Base-by-base conservation (phyloP, 2,888 invertebrate species). In the Hymenopus coronatus region DNA sequence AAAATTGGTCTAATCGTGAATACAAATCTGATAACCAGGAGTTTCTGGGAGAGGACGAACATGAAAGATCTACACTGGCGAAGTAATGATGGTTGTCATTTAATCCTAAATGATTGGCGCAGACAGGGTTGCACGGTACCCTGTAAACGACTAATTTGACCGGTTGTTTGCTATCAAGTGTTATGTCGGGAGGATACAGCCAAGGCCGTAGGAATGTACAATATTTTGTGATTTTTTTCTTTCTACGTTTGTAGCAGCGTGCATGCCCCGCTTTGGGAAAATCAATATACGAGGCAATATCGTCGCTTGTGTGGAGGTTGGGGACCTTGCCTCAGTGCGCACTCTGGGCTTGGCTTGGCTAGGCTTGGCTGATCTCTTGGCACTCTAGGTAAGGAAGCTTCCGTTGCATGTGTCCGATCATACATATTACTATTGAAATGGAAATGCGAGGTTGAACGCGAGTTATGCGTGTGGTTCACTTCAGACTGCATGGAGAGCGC, bases 281-380 rank as follows among this genome's bases (percentile, higher is more conserved):
- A 86, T 86, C 86, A 86, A 86, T 86, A 86, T 86, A 81, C 54
- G 88, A 27, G 70, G 54, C 54, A 70, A 70, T 70, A 70, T 25
- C 54, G 54, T 70, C 54, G 20, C 54, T 70, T 14, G 54, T 70
- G 54, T 70, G 54, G 54, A 70, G 54, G 54, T 20, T 3, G 54
- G 54, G n/a, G 54, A 3, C 20, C 54, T 54, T 15, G 54, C 20
- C 25, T 70, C 54, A 70, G 54, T 70, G 54, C 20, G 54, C 54
- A 70, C 25, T 70, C 54, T 70, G 54, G 54, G 54, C 54, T 70
- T 70, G 54, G 54, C 54, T 70, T 20, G 54, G 54, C 54, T 70
- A 70, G 54, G 54, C 54, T 70, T 20, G 54, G 54, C 54, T 20
- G 54, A 25, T 70, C 54, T 70, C 54, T 70, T 70, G 54, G 54